Conservation (phyloP, 2,113 vertebrate genomes). For the Psittacara wagleri region DNA sequence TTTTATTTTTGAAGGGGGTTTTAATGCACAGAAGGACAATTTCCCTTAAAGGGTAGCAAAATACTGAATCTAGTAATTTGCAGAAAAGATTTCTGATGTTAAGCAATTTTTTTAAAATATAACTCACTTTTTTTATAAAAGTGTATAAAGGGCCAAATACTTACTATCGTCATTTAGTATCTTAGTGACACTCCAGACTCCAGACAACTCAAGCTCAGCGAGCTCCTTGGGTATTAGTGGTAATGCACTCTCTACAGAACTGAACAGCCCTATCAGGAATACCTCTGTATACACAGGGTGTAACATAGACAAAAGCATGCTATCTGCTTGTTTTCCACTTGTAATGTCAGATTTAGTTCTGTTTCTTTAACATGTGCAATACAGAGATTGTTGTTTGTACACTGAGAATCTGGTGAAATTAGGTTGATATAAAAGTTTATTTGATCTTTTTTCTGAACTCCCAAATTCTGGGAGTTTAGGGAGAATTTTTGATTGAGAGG, state of each 20-base stretch:
- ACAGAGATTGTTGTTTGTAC: not conserved
- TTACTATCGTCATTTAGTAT: not conserved
- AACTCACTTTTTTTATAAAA: not conserved
- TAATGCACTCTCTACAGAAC: not conserved
- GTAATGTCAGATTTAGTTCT: not conserved
- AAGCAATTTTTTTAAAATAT: not conserved
- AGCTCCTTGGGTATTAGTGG: constrained; percentile 8
- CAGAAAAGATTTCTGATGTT: not conserved
- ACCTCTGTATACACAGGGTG: not conserved
- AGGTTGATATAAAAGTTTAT: not conserved
- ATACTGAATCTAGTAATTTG: not conserved
- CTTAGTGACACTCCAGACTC: not conserved
- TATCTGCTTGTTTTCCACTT: not conserved
- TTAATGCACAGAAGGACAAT: not conserved
- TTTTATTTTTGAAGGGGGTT: not conserved
- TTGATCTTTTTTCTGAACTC: constrained; percentile 12
- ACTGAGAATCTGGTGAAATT: not conserved
- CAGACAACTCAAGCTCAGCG: not conserved
- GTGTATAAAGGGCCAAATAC: not conserved
- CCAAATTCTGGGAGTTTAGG: not conserved
- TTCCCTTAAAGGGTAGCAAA: not conserved
- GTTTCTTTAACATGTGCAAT: not conserved
- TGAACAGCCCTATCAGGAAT: constrained; percentile 2
- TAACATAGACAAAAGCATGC: constrained; percentile 21
- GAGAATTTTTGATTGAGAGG: not conserved